Percentiles rank a stretch among this genome's conserved stretches.
phyloP scores from a whole-genome alignment of 2,113 vertebrate species.

The Lepus timidus region DNA sequence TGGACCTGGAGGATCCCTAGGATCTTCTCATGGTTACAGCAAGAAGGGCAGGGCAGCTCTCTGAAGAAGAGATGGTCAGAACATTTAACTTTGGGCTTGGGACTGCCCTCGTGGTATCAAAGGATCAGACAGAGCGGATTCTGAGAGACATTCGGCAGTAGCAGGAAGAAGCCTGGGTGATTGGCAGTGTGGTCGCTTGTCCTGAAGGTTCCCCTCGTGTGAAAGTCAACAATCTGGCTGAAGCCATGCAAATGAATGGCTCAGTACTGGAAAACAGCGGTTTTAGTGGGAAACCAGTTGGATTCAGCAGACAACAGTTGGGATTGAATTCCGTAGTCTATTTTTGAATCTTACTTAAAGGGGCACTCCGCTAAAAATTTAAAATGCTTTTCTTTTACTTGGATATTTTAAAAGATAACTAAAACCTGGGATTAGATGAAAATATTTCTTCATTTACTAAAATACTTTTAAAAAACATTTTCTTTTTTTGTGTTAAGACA shows the following conservation, averaged over 20 bases:
- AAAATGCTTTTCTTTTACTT: too few species aligned
- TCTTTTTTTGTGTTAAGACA: too few species aligned
- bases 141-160: constrained; percentile 89
- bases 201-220: constrained; percentile 87
- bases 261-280: constrained; percentile 64
- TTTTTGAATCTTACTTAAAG: too few species aligned
- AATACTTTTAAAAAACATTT: too few species aligned
- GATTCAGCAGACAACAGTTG: too few species aligned
- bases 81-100: constrained; percentile 98
- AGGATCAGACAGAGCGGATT: constrained; percentile 88
- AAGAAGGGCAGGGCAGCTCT: constrained; percentile 92
- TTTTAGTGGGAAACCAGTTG: too few species aligned
- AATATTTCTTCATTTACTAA: too few species aligned
- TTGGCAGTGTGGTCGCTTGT: constrained; percentile 90
- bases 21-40: constrained; percentile 95
- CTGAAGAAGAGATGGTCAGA: constrained; percentile 95
- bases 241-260: constrained; percentile 81
- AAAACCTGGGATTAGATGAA: too few species aligned
- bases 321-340: too few species aligned
- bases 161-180: constrained; percentile 92
- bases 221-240: constrained; percentile 85
- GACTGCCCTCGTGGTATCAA: constrained; percentile 91
- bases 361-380: too few species aligned
- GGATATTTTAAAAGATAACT: too few species aligned
- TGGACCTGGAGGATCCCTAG: constrained; percentile 93